Conservation (phyloP, 2,888 invertebrate genomes). For the Stictocephala bisonia region DNA sequence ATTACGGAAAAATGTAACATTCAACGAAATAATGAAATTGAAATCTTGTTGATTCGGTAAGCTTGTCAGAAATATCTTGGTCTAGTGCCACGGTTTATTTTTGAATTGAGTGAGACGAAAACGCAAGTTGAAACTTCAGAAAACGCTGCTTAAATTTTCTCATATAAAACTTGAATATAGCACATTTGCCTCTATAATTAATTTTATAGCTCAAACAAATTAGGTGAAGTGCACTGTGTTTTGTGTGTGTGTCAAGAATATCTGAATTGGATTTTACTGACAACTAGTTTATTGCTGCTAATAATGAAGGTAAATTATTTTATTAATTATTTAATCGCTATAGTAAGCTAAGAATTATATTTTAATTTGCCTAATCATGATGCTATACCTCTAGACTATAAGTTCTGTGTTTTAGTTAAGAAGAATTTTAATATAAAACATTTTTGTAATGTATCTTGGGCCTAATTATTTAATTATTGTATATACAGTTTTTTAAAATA, state of each 20-base stretch:
- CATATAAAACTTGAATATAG: neutral
- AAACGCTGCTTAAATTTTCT: conserved; percentile 5
- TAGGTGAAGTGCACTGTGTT: conserved; percentile 35
- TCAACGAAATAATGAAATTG: conserved; percentile 44
- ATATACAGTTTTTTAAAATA: too few species aligned
- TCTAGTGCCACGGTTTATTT: conserved; percentile 50
- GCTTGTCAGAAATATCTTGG: conserved; percentile 46
- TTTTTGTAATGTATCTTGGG: too few species aligned
- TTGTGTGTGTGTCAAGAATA: neutral
- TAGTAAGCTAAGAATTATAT: too few species aligned
- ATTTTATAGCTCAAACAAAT: neutral
- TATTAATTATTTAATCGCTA: neutral
- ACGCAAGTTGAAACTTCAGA: conserved; percentile 38
- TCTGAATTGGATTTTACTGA: conserved; percentile 29
- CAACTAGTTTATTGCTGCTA: conserved; percentile 9
- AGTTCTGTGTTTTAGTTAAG: too few species aligned
- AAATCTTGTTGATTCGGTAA: conserved; percentile 46
- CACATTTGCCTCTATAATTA: neutral
- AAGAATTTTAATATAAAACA: too few species aligned
- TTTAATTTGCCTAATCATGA: too few species aligned
- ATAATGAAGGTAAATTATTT: conserved; percentile 31
- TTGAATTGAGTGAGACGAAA: conserved; percentile 47
- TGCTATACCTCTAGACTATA: too few species aligned
- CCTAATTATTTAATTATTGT: too few species aligned
- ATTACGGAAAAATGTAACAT: conserved; percentile 17